Percentiles rank a stretch among this genome's conserved stretches.
Evolutionary conservation across 2,797 vertebrate species (phyloP).

Genomic region (Scleropages formosus): DNA sequence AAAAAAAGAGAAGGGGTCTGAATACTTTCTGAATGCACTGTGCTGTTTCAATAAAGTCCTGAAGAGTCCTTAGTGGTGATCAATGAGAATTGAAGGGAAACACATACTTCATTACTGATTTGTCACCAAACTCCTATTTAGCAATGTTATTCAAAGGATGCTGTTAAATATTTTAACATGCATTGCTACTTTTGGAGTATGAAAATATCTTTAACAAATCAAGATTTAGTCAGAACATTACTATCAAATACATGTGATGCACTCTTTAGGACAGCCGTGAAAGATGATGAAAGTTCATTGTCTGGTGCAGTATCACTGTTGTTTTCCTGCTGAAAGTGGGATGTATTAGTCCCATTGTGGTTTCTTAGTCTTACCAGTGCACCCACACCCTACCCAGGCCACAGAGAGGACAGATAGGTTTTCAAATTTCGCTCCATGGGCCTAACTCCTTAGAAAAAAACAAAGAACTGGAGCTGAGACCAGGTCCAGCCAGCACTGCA

Average conservation of each 20-base stretch:
- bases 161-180: not conserved
- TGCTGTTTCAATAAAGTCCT: slow-evolving; percentile 15
- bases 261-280: too few relatives aligned
- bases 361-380: not conserved
- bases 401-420: not conserved
- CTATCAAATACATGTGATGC: too few relatives aligned
- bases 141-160: not conserved
- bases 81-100: slow-evolving; percentile 16
- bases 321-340: not conserved
- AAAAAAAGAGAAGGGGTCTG: too few relatives aligned
- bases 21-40: not conserved
- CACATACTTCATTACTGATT: not conserved
- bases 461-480: not conserved
- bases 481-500: not conserved
- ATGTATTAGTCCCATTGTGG: not conserved
- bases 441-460: not conserved
- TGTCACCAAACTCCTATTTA: not conserved
- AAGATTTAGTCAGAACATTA: not conserved
- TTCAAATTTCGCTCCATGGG: not conserved
- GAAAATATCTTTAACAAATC: not conserved
- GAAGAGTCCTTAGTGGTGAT: not conserved
- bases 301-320: not conserved
- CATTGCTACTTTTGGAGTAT: not conserved
- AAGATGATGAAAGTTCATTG: too few relatives aligned
- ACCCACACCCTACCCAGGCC: not conserved